Evolutionary conservation across 2,113 vertebrate species (phyloP).

Genomic region (Trematocara macrostoma): DNA sequence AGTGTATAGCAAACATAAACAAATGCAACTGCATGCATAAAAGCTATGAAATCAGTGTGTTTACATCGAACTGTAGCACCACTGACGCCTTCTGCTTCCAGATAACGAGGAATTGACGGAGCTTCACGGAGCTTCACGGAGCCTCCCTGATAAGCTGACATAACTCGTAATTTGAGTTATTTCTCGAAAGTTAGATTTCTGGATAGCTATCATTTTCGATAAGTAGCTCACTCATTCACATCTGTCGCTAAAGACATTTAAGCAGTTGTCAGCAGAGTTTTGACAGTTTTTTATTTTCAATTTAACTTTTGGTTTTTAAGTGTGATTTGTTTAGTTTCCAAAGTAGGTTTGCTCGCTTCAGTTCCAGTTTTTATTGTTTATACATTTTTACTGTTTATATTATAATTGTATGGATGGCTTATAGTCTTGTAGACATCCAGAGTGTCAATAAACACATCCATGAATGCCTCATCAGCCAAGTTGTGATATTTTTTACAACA

Average conservation of each 20-base stretch:
- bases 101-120: not conserved
- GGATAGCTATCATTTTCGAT: not conserved
- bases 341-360: not conserved
- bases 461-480: not conserved
- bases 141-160: not conserved
- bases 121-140: not conserved
- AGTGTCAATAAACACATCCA: not conserved
- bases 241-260: not conserved
- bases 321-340: not conserved
- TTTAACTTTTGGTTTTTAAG: not conserved
- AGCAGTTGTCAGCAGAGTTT: not conserved
- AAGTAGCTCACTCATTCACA: not conserved
- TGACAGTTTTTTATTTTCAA: not conserved
- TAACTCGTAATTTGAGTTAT: not conserved
- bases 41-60: not conserved
- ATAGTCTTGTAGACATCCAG: not conserved
- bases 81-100: not conserved
- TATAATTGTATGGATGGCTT: fast-evolving
- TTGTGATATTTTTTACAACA: not conserved
- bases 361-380: not conserved
- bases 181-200: fast-evolving
- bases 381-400: not conserved
- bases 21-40: not conserved
- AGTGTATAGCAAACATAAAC: not conserved
- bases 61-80: not conserved